Base-by-base conservation (phyloP, 2,113 vertebrate genomes). In the Clinocottus analis region DNA sequence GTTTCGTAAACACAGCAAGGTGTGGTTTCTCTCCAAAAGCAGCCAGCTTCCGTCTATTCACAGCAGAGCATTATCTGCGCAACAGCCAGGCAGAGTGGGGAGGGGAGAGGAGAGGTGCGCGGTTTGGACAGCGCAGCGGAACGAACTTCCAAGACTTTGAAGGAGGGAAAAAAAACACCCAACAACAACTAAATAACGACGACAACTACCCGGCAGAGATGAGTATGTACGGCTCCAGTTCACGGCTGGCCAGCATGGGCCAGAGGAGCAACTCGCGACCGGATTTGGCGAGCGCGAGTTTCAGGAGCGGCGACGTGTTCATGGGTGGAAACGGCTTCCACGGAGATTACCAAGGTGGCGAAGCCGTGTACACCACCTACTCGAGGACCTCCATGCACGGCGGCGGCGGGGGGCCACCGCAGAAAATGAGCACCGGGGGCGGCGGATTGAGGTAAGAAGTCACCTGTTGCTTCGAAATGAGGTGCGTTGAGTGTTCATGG, bases 21-120 rank as follows among this genome's bases (percentile, higher is more conserved):
- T 93, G 94, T 93, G 94, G 93, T 92, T 91, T 82, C 67, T 65
- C 0, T 67, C 76, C 87, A 73, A 90, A 92, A 80, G 80, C 77
- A 27, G 25, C 5, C 41, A 41, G 85, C 91, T 94, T 94, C 93
- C 92, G 92, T 89, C 88, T 87, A 78, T 87, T 86, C 79, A 53
- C 78, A 78, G 73, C 80, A 87, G 39, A 73, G 19, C 75, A 75
- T 31, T 86, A 80, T 91, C 90, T 88, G 88, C 90, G 92, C 92
- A 87, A 86, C 90, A 88, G 82, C 3, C 27, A 17, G 27, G 85
- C 84, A 78, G 79, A 85, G 82, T 82, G 31, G 78, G 77, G 79
- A 72, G 77, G 84, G 66, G 80, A 68, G 53, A 80, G 66, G 80
- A 68, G 53, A 80, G 19, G 59, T 51, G 49, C 67, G 55, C n/a